Percentiles rank a stretch among this genome's conserved stretches.
Conservation (phyloP, 53 echinoderm and acorn worm genomes). For the Echinarachnius parma region DNA sequence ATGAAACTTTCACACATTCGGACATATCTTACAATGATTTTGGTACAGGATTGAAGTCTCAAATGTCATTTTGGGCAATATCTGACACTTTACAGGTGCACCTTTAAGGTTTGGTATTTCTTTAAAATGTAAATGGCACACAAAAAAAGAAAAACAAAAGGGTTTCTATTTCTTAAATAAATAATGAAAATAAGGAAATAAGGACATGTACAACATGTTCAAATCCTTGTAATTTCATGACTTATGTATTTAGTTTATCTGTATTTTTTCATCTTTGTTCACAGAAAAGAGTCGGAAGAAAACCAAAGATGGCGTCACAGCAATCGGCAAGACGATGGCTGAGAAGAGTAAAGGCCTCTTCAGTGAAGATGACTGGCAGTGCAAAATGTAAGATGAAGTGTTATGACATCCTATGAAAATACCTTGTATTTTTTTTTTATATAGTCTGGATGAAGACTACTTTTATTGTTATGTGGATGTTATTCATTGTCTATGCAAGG, state of each 20-base stretch:
- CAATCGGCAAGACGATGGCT: slow-evolving; percentile 90
- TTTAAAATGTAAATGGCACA: no score
- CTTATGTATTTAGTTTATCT: neutral
- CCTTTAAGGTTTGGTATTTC: no score
- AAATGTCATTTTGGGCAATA: no score
- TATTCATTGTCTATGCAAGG: neutral
- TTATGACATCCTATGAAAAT: no score
- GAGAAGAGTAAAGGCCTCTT: slow-evolving; percentile 95
- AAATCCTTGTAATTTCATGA: neutral
- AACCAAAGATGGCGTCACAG: slow-evolving; percentile 74
- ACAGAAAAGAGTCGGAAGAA: slow-evolving; percentile 69
- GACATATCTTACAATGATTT: no score
- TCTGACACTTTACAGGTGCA: no score
- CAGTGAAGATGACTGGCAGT: slow-evolving; percentile 98
- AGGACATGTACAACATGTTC: neutral
- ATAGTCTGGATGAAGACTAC: neutral
- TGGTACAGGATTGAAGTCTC: no score
- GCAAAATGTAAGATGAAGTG: slow-evolving; percentile 76
- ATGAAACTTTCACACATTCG: no score
- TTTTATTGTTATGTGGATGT: neutral
- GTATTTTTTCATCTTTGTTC: neutral
- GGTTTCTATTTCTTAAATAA: no score
- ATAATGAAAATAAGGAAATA: no score
- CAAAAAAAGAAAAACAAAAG: no score
- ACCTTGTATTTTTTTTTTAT: neutral